Conservation (phyloP, 2,113 vertebrate genomes). For the Antechinus flavipes region DNA sequence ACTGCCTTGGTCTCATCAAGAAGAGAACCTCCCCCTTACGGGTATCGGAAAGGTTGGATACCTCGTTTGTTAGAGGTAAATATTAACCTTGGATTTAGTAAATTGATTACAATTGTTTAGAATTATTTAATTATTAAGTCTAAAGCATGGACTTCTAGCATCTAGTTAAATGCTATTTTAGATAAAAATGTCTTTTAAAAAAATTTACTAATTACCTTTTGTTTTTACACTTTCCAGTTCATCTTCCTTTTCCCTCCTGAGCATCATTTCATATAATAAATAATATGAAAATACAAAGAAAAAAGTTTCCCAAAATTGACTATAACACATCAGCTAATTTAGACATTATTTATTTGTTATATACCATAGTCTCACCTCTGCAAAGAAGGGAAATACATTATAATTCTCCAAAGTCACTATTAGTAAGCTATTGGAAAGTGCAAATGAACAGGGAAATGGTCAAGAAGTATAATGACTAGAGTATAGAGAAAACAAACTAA, state of each 20-base stretch:
- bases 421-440: neutral
- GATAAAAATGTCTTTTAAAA: slow-evolving; percentile 3
- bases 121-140: slow-evolving; percentile 22
- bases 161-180: neutral
- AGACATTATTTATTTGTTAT: neutral
- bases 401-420: neutral
- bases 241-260: neutral
- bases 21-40: slow-evolving; percentile 93
- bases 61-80: slow-evolving; percentile 92
- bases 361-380: neutral
- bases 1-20: slow-evolving; percentile 93
- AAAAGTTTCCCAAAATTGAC: neutral
- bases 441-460: no score
- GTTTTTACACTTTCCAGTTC: neutral
- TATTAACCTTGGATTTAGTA: slow-evolving; percentile 18
- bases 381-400: neutral
- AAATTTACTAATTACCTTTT: neutral
- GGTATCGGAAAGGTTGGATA: slow-evolving; percentile 94
- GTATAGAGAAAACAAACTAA: no score
- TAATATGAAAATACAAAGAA: neutral
- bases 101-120: slow-evolving; percentile 27
- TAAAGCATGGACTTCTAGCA: neutral
- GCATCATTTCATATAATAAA: neutral
- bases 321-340: neutral
- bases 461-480: no score